Base-by-base conservation (phyloP, 2,888 invertebrate species). In the Drosophila meridionalis region DNA sequence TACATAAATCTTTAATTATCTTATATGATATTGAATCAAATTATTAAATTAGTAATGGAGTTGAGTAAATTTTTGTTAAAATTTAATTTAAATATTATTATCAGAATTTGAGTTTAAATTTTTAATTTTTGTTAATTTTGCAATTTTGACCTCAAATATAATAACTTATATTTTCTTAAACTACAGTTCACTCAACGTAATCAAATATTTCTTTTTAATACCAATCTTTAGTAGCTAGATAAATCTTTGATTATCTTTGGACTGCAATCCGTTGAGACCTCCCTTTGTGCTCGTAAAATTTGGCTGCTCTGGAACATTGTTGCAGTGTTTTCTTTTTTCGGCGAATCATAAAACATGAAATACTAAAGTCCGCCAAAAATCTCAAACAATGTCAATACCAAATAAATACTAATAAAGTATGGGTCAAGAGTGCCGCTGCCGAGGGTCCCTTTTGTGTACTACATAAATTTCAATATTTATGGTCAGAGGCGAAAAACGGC, bases 401-500 rank as follows among this genome's bases (percentile, higher is more conserved):
- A 81, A 78, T 78, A 78, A 78, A 78, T 73, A 78, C 69, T 78
- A 78, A 78, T 78, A 78, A 78, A 78, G 64, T 81, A 45, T 4
- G 78, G 81, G 73, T 77, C 81, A 65, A 69, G 53, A 59, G 59
- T 68, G 48, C 42, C 56, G 61, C 48, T 8, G 30, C 48, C 43
- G 69, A 61, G 55, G 69, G 69, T 45, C 63, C 67, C 81, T 65
- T 74, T 72, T 74, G 76, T 76, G 75, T 73, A 87, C 82, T 83
- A 89, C 90, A 87, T 87, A 87, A 87, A 87, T 89, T 87, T 87
- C 76, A 82, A 89, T 89, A 87, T 90, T 87, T 89, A 87, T 87
- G 90, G 75, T 69, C 43, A 70, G 66, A 63, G 69, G 79, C 73
- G 55, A 68, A 66, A 69, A 66, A 38, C 47, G 50, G 58, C 52